Evolutionary conservation across 2,888 invertebrate species (phyloP), one percentile per base, ranked within the genome.

Genomic region (Brachypalpus laphriformis): DNA sequence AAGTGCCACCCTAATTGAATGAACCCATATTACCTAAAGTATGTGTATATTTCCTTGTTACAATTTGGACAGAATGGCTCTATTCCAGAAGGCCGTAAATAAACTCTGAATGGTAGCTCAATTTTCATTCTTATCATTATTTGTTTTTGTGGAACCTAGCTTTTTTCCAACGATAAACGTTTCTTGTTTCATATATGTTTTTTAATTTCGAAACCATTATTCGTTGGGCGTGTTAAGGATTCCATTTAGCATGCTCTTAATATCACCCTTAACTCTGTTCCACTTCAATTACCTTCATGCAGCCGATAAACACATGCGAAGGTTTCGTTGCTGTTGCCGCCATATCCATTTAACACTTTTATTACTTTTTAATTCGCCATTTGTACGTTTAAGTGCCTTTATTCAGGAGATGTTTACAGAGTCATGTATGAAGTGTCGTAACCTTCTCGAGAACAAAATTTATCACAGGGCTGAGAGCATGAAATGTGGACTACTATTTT

Each of bases 291-390:
- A 65, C 11, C 45, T 56, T 25, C 3, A 45, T 34, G 16, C 61
- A 42, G n/a, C 18, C 72, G 51, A 72, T 61, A 72, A 72, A 61
- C 54, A 54, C 54, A 56, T 45, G 54, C n/a, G 22, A 14, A 45
- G 56, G 31, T 49, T n/a, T 18, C 18, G 18, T 18, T 18, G 1
- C 37, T 14, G 1, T 28, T 22, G 9, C 11, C 34, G 5, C 7
- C 28, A 49, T 31, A 51, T 56, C 16, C 76, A 51, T 68, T 76
- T 59, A 49, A 61, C 51, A 70, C 40, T 68, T 54, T 77, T 59
- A 77, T 61, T 40, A 49, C 66, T 47, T 68, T 68, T 77, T 77
- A 77, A 70, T 77, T 77, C 42, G 54, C 59, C 47, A 75, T 75
- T 75, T 40, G 65, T 56, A 56, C 56, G 57, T 40, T 75, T 49